Base-by-base conservation (phyloP, 1,140 invertebrate species). In the Hyposmocoma kahamanoa region DNA sequence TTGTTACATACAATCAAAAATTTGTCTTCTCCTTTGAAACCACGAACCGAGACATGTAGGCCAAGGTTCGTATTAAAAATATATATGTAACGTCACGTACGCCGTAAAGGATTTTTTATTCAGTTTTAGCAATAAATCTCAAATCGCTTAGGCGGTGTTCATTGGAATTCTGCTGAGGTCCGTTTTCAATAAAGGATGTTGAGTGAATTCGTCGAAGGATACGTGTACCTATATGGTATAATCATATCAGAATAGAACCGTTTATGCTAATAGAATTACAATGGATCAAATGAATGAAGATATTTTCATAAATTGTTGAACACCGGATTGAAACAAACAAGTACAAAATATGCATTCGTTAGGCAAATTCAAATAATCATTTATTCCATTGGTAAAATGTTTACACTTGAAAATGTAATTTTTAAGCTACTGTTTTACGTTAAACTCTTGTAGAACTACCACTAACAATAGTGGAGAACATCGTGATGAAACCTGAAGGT, bases 41-140 rank as follows among this genome's bases (percentile, higher is more conserved):
- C 55, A 57, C 22, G 15, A 19, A 57, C 45, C 55, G 55, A 57
- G 47, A 57, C 49, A 57, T 41, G 17, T 36, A 28, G 49, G 55
- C 55, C 55, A 57, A 57, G 55, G 55, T 47, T 47, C 22, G 10
- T 22, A 46, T 34, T 34, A 34, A 15, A 46, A 26, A 13, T 26
- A 26, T 43, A 3, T 11, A 19, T 52, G 43, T 47, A 45, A 45
- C 20, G 45, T 52, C 24, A 44, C 26, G 50, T 47, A 41, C 38
- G 8, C 32, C 18, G 10, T 13, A 36, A 36, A 36, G 15, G 32
- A 36, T 41, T 41, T 41, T 41, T 39, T 41, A 11, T 41, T 21
- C 18, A 22, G 10, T 21, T 22, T 41, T 21, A 11, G 18, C 38
- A 21, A 22, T 41, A 41, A 41, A 41, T 41, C 38, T 22, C 20